Conservation (phyloP, 2,888 invertebrate species). For the Xestoiulus laeticollis region DNA sequence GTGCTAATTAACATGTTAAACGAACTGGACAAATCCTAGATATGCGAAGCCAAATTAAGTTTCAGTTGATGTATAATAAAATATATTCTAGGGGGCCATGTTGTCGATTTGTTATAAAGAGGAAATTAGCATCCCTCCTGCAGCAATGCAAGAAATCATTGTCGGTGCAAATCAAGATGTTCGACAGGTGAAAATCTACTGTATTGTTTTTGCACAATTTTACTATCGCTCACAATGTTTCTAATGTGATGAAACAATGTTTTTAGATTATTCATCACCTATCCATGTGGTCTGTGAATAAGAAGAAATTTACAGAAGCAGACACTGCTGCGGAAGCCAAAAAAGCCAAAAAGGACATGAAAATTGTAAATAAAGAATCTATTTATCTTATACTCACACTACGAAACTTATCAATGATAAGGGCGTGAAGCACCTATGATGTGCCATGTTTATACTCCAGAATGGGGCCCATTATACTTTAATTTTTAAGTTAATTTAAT, state of each 20-base stretch:
- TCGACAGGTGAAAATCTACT: conserved; percentile 81
- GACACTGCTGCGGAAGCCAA: conserved; percentile 70
- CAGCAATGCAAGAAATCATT: conserved; percentile 85
- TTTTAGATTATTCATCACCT: conserved; percentile 78
- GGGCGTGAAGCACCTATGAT: too few species aligned
- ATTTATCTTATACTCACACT: too few species aligned
- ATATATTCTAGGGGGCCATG: conserved; percentile 78
- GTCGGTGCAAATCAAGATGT: conserved; percentile 90
- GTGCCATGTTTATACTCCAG: too few species aligned
- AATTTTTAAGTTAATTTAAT: too few species aligned
- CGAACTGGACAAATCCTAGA: not conserved
- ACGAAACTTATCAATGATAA: too few species aligned
- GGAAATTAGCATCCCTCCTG: conserved; percentile 78
- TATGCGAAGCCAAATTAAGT: conserved; percentile 57
- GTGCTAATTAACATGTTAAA: not conserved
- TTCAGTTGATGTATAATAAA: conserved; percentile 66
- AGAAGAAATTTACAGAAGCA: conserved; percentile 68
- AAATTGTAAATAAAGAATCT: conserved; percentile 72
- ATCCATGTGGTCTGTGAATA: conserved; percentile 77
- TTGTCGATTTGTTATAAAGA: conserved; percentile 92
- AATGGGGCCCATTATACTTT: too few species aligned
- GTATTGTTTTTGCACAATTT: not conserved
- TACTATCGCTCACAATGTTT: not conserved
- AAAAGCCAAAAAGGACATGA: conserved; percentile 80
- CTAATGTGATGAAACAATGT: conserved; percentile 48